Evolutionary conservation across 2,113 vertebrate genomes (phyloP).

Genomic region (Narcine bancroftii): DNA sequence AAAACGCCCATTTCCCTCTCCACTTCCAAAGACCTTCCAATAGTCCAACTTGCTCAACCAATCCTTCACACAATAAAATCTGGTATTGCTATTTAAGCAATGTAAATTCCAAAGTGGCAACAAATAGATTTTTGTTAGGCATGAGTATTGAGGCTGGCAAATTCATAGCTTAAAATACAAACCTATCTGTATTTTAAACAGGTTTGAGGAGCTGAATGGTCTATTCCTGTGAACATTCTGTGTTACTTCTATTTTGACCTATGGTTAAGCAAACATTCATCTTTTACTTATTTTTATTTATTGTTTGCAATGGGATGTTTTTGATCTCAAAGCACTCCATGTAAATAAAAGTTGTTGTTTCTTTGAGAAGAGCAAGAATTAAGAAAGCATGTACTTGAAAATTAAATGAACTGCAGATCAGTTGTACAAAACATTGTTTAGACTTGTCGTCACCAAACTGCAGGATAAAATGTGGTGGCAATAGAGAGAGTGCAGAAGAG

Average conservation of each 20-base stretch:
- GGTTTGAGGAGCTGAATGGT: not conserved
- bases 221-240: not conserved
- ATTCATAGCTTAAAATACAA: no score
- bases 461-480: no score
- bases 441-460: no score
- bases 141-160: no score
- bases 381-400: no score
- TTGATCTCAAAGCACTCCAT: not conserved
- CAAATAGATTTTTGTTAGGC: no score
- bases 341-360: not conserved
- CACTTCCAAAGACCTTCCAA: not conserved
- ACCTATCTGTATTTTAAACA: not conserved
- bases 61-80: not conserved
- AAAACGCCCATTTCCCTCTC: not conserved
- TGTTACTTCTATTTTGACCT: not conserved
- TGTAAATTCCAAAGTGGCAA: not conserved
- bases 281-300: not conserved
- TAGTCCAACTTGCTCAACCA: not conserved
- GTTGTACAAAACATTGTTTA: not conserved
- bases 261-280: not conserved
- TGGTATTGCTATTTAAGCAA: not conserved
- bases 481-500: no score
- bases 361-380: not conserved
- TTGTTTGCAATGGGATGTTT: not conserved
- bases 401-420: not conserved